Base-by-base conservation (phyloP, 30 jellyfish, hydroid and myxozoan genomes). In the Cassiopea andromeda region DNA sequence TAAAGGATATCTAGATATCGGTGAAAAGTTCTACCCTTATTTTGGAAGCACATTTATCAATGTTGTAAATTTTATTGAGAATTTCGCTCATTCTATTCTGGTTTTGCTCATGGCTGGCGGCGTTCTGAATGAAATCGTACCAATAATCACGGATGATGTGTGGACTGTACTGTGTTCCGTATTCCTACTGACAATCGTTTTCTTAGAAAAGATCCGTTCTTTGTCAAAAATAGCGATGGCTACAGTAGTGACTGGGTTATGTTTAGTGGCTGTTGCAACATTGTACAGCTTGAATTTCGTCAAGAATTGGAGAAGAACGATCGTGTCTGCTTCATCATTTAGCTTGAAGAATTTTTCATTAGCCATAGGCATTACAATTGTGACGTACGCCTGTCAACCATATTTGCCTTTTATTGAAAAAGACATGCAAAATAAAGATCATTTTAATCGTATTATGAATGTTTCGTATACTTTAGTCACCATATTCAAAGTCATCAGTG, bases 351-450 rank as follows among this genome's bases (percentile, higher is more conserved):
- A 83, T 44, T 17, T 70, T 57, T 70, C 96, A 71, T 57, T 89
- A 1, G 92, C 94, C 50, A 43, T 89, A n/a, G 98, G 98, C 17
- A 91, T 93, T n/a, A 76, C 93, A 19, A 78, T 93, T 10, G 98
- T 91, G 14, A 77, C 94, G 27, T 88, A 93, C 73, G 93, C 98
- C 17, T 83, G 96, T 50, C 98, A 93, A 64, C 93, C 93, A 80
- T 93, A 93, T 75, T 61, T 93, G 59, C 92, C 98, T 17, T 92
- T 93, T 69, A 88, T 93, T 8, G 98, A 93, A 61, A 82, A 83
- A 46, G 93, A 84, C 84, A 93, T 93, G 98, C 77, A 79, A 50
- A 77, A 93, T 48, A 84, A 91, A 18, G 82, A 69, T 16, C 87
- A 78, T 44, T 77, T 93, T 69, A 83, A 86, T 70, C 84, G 60